Evolutionary conservation across 35 echinoderm and acorn worm species (phyloP).

Genomic region (Heliocidaris tuberculata): DNA sequence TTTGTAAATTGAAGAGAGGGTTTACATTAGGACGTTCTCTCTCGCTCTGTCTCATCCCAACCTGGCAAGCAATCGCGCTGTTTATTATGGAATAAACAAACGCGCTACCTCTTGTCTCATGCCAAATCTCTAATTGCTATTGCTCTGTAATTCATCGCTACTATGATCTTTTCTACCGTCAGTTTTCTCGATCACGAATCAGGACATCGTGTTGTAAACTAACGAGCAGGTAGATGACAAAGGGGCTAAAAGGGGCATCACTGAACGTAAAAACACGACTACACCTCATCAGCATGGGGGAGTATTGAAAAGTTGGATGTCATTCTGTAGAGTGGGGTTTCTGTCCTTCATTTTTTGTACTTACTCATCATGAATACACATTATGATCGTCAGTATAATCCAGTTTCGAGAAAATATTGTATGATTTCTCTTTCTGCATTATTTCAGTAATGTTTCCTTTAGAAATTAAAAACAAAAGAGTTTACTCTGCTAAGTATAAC

Average conservation of each 20-base stretch:
- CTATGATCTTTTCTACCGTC: not conserved
- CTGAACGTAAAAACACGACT: not conserved
- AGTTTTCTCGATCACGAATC: slow-evolving; percentile 3
- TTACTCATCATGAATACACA: not conserved
- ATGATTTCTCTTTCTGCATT: not conserved
- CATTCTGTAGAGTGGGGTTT: not conserved
- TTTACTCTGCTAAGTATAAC: no score
- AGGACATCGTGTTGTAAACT: slow-evolving; percentile 16
- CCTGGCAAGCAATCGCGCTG: slow-evolving; percentile 8
- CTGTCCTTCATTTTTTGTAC: not conserved
- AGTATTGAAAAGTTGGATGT: slow-evolving; percentile 18
- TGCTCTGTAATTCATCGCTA: slow-evolving; percentile 46
- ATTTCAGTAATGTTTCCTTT: no score
- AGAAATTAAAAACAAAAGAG: no score
- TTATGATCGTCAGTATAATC: not conserved
- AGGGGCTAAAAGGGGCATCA: not conserved
- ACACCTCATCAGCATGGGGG: not conserved
- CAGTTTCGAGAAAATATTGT: not conserved
- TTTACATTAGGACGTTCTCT: slow-evolving; percentile 47
- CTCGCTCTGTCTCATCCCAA: not conserved
- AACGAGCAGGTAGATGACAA: slow-evolving; percentile 7
- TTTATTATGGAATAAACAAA: slow-evolving; percentile 42
- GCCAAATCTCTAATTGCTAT: slow-evolving; percentile 47
- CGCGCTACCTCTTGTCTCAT: not conserved
- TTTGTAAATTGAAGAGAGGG: not conserved